Percentiles rank a stretch among this genome's conserved stretches.
phyloP scores from a whole-genome alignment of 2,888 invertebrate genomes.

The Hesperia comma region DNA sequence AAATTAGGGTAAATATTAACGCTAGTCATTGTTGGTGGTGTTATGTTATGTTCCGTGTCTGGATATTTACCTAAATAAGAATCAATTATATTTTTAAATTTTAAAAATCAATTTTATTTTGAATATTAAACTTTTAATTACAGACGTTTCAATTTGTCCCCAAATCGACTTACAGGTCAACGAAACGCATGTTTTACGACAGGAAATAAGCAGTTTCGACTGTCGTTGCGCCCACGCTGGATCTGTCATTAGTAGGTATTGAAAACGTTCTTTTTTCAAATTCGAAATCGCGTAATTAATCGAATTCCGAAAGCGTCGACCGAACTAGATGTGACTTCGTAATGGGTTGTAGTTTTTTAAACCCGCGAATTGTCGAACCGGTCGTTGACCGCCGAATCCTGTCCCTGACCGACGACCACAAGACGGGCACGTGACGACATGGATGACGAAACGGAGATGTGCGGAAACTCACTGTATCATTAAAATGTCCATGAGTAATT shows the following conservation, averaged over 20 bases:
- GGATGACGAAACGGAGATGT: conserved; percentile 60
- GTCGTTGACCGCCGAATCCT: conserved; percentile 68
- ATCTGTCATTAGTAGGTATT: conserved; percentile 9
- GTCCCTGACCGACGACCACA: conserved; percentile 62
- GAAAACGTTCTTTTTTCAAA: conserved; percentile 19
- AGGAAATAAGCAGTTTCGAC: conserved; percentile 18
- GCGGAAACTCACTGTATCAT: conserved; percentile 43
- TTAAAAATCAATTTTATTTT: not conserved
- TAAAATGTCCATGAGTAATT: conserved; percentile 47
- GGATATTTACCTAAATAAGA: too few species aligned
- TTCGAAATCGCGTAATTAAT: conserved; percentile 30
- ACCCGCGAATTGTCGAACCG: conserved; percentile 74
- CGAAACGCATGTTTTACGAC: conserved; percentile 27
- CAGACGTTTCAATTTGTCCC: conserved; percentile 4
- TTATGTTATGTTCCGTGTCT: too few species aligned
- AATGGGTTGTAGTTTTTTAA: conserved; percentile 73
- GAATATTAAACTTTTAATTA: not conserved
- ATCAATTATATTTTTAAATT: too few species aligned
- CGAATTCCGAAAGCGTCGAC: conserved; percentile 25
- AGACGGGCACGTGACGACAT: conserved; percentile 52
- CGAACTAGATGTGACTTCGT: conserved; percentile 54
- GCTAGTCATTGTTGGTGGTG: too few species aligned
- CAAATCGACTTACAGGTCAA: conserved; percentile 27
- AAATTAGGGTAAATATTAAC: too few species aligned
- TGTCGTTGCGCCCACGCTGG: conserved; percentile 7